Percentiles rank a stretch among this genome's conserved stretches.
Evolutionary conservation across 2,797 vertebrate genomes (phyloP).

Genomic region (Botia almorhae): DNA sequence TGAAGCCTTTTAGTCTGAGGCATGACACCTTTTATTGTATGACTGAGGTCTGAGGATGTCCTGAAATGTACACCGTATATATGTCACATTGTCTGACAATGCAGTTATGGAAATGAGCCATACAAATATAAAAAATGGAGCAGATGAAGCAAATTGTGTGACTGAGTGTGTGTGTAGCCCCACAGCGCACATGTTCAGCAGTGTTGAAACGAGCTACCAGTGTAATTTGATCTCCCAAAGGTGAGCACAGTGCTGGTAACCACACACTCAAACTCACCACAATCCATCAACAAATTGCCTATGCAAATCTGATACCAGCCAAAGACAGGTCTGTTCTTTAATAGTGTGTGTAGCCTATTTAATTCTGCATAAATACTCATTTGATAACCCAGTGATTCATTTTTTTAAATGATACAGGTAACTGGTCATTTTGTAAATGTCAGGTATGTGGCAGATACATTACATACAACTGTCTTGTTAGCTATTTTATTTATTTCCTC

Average conservation of each 20-base stretch:
- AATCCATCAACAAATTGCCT: conserved; percentile 55
- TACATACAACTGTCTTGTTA: no score
- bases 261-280: conserved; percentile 56
- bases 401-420: background rate
- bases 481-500: background rate
- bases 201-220: conserved; percentile 32
- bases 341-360: background rate
- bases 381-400: background rate
- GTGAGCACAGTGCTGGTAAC: conserved; percentile 53
- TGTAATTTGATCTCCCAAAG: conserved; percentile 57
- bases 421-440: background rate
- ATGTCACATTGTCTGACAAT: no score
- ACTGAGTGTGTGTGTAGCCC: background rate
- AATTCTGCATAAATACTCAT: conserved; percentile 28
- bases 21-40: no score
- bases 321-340: conserved; percentile 40
- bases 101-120: no score
- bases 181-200: conserved; percentile 32
- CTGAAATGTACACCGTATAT: no score
- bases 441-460: no score
- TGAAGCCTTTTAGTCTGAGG: no score
- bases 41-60: no score
- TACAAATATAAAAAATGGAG: background rate
- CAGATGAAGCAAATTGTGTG: background rate
- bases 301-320: conserved; percentile 60